A percentile compares a stretch with the other conserved stretches of the same genome.
These are phyloP conservation scores for Drosophila anomalata DNA, from an alignment of 2,888 invertebrate genomes.

Conservation along the genomic window DNA sequence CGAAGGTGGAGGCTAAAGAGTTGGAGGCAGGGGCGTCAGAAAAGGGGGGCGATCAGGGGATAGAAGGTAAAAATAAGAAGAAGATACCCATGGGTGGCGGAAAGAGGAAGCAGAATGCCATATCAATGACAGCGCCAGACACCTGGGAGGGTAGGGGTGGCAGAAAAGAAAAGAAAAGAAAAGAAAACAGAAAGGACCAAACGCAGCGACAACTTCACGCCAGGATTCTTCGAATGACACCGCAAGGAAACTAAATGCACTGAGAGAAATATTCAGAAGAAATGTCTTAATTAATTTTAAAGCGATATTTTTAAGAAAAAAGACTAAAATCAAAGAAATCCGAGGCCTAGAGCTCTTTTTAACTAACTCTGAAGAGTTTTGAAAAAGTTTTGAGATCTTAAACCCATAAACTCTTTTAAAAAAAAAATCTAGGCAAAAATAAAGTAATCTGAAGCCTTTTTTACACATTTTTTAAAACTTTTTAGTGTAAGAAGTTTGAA, in stretches of 20 bases:
- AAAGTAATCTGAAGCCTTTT: too few species aligned
- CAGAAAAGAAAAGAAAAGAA: too few species aligned
- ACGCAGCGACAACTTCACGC: slow-evolving; percentile 15
- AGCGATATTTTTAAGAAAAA: not conserved
- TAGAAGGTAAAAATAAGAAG: not conserved
- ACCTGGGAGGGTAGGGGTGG: slow-evolving; percentile 7
- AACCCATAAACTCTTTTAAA: too few species aligned
- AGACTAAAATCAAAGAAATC: too few species aligned
- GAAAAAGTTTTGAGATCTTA: too few species aligned
- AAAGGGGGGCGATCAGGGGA: not conserved
- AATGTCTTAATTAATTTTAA: not conserved
- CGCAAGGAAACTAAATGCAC: slow-evolving; percentile 7
- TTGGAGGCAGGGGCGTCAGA: not conserved
- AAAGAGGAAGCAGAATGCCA: slow-evolving; percentile 38
- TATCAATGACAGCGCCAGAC: slow-evolving; percentile 66
- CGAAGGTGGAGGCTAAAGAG: slow-evolving; percentile 10
- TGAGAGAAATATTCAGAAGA: not conserved
- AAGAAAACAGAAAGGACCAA: not conserved
- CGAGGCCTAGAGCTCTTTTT: too few species aligned
- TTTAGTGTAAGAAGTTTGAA: too few species aligned
- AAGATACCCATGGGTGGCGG: slow-evolving; percentile 8
- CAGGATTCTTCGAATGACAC: slow-evolving; percentile 27
- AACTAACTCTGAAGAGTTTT: too few species aligned
- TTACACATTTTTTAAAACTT: too few species aligned
- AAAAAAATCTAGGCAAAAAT: too few species aligned